phyloP scores from a whole-genome alignment of 2,888 invertebrate species.

The Trichopoda pennipes region DNA sequence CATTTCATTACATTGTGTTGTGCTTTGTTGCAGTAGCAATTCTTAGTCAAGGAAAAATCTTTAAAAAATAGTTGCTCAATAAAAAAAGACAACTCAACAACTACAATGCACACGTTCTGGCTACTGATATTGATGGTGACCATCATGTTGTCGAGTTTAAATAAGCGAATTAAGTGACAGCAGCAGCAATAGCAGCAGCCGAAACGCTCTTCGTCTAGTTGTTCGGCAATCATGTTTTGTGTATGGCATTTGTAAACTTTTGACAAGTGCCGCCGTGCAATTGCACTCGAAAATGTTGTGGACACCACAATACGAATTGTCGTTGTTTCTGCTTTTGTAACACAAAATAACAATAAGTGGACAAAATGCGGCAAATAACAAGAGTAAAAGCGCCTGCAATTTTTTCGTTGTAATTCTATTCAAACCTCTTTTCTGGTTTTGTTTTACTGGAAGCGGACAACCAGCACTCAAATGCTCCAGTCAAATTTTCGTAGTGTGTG shows the following conservation, averaged over 20 bases:
- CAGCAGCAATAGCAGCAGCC: constrained; percentile 20
- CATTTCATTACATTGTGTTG: constrained; percentile 25
- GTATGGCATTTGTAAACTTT: constrained; percentile 67
- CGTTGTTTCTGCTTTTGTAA: constrained; percentile 25
- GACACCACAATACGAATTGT: constrained; percentile 43
- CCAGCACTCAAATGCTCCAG: too few relatives aligned
- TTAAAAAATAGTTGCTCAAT: constrained; percentile 39
- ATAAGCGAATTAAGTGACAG: constrained; percentile 38
- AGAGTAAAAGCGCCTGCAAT: constrained; percentile 60
- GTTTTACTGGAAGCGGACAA: too few relatives aligned
- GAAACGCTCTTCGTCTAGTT: constrained; percentile 31
- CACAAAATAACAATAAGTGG: constrained; percentile 14
- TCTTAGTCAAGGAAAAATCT: constrained; percentile 44
- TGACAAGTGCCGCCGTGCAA: constrained; percentile 69
- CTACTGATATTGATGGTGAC: constrained; percentile 46
- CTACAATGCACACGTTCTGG: constrained; percentile 10
- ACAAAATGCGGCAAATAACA: constrained; percentile 56
- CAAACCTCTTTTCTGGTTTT: too few relatives aligned
- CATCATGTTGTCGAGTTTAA: constrained; percentile 43
- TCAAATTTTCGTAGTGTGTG: too few relatives aligned
- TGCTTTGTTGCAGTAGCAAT: constrained; percentile 29
- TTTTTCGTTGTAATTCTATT: constrained; percentile 38
- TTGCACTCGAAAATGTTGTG: constrained; percentile 53
- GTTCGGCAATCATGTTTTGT: constrained; percentile 65
- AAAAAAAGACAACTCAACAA: constrained; percentile 4